A percentile compares a stretch with the other conserved stretches of the same genome.
Evolutionary conservation across 2,888 invertebrate species (phyloP).

Genomic region (Scotopteryx bipunctaria): DNA sequence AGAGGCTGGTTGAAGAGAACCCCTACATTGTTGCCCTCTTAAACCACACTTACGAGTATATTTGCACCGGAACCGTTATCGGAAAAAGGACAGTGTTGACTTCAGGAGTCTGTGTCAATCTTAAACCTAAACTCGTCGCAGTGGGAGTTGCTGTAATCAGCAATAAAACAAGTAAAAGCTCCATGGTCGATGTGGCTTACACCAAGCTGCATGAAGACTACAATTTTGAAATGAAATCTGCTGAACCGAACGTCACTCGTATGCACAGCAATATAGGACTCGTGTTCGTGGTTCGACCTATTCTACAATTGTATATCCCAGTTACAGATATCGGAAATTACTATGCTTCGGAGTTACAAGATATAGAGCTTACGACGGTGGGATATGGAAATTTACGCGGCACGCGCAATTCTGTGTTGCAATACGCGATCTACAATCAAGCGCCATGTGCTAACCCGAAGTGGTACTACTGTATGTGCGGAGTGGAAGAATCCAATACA

Average conservation of each 20-base stretch:
- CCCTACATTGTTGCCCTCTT: constrained; percentile 63
- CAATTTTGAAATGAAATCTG: constrained; percentile 43
- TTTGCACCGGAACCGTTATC: constrained; percentile 62
- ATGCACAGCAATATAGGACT: constrained; percentile 66
- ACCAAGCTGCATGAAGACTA: constrained; percentile 54
- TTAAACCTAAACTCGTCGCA: constrained; percentile 49
- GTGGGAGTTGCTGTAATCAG: constrained; percentile 51
- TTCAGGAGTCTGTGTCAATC: constrained; percentile 57
- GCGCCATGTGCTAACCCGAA: constrained; percentile 59
- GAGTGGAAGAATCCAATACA: constrained; percentile 46
- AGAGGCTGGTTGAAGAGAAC: constrained; percentile 59
- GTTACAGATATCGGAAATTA: constrained; percentile 51
- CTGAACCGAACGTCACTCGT: constrained; percentile 45
- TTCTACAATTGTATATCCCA: constrained; percentile 47
- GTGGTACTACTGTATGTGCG: constrained; percentile 70
- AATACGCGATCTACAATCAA: constrained; percentile 55
- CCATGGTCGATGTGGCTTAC: constrained; percentile 47
- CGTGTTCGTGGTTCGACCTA: constrained; percentile 47
- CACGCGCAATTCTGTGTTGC: constrained; percentile 45
- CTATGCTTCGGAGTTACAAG: constrained; percentile 53
- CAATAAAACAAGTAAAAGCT: constrained; percentile 39
- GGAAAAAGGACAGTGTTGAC: constrained; percentile 55
- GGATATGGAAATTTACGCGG: constrained; percentile 54
- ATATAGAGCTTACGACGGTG: constrained; percentile 47
- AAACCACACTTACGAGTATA: constrained; percentile 45